Evolutionary conservation across 1,140 invertebrate species (phyloP).

Genomic region (Cyclargus thomasi): DNA sequence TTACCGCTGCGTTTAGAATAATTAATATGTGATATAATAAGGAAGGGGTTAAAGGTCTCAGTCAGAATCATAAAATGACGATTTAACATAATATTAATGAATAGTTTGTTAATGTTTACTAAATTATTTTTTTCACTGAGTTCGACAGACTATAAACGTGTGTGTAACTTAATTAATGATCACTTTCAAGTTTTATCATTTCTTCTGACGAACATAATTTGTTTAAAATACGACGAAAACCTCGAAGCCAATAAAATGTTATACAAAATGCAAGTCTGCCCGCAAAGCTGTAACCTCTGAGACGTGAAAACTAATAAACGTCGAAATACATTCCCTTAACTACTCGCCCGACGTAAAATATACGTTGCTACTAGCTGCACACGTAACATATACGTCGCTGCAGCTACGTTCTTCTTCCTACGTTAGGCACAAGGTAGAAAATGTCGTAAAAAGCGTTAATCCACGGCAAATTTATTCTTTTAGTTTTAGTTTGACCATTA

Average conservation of each 20-base stretch:
- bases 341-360: constrained; percentile 35
- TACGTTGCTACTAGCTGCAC: constrained; percentile 26
- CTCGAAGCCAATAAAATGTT: constrained; percentile 39
- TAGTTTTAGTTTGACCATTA: constrained; percentile 28
- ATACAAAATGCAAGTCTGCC: constrained; percentile 38
- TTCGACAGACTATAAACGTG: no score
- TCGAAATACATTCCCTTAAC: constrained; percentile 48
- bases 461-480: constrained; percentile 30
- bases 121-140: no score
- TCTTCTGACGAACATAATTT: neutral
- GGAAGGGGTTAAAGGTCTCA: no score
- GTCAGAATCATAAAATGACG: no score
- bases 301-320: constrained; percentile 57
- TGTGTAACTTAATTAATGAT: neutral
- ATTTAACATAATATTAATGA: no score
- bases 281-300: constrained; percentile 42
- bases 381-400: constrained; percentile 32
- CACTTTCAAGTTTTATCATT: neutral
- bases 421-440: constrained; percentile 23
- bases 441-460: constrained; percentile 24
- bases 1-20: no score
- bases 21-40: no score
- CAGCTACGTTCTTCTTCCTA: constrained; percentile 23
- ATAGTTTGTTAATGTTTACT: no score
- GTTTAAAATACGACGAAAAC: neutral